phyloP scores from a whole-genome alignment of 2,797 vertebrate species.

The Borostomias antarcticus region DNA sequence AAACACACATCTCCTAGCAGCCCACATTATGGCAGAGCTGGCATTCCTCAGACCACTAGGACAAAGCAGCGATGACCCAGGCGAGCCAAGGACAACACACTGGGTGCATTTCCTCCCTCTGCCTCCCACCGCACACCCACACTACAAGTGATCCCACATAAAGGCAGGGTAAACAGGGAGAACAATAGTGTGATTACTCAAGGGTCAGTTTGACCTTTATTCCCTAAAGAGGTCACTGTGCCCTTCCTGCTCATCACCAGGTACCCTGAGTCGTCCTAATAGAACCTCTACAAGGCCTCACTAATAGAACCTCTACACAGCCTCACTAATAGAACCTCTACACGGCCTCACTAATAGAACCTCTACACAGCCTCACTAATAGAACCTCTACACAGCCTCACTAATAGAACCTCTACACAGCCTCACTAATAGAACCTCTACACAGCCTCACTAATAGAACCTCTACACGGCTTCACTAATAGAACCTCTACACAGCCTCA shows the following conservation, averaged over 20 bases:
- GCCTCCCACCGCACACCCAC: not conserved
- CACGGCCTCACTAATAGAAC: too few relatives aligned
- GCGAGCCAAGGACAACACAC: slow-evolving; percentile 47
- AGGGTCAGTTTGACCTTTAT: slow-evolving; percentile 30
- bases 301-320: too few relatives aligned
- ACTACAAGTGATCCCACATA: slow-evolving; percentile 20
- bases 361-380: too few relatives aligned
- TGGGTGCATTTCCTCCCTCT: slow-evolving; percentile 25
- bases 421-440: too few relatives aligned
- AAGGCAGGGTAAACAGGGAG: slow-evolving; percentile 28
- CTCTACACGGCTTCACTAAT: too few relatives aligned
- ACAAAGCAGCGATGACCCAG: slow-evolving; percentile 27
- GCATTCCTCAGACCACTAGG: slow-evolving; percentile 30
- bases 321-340: too few relatives aligned
- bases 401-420: too few relatives aligned
- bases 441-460: too few relatives aligned
- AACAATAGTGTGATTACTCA: slow-evolving; percentile 43
- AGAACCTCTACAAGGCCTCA: not conserved
- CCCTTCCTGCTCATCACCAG: not conserved
- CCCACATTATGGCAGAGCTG: not conserved
- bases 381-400: too few relatives aligned
- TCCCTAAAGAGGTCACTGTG: slow-evolving; percentile 10
- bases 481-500: too few relatives aligned
- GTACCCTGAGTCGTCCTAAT: not conserved
- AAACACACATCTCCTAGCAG: not conserved